A percentile compares a stretch with the other conserved stretches of the same genome.
These are phyloP conservation scores for Uloborus diversus DNA, from an alignment of 1,140 invertebrate genomes.

Conservation along the genomic window DNA sequence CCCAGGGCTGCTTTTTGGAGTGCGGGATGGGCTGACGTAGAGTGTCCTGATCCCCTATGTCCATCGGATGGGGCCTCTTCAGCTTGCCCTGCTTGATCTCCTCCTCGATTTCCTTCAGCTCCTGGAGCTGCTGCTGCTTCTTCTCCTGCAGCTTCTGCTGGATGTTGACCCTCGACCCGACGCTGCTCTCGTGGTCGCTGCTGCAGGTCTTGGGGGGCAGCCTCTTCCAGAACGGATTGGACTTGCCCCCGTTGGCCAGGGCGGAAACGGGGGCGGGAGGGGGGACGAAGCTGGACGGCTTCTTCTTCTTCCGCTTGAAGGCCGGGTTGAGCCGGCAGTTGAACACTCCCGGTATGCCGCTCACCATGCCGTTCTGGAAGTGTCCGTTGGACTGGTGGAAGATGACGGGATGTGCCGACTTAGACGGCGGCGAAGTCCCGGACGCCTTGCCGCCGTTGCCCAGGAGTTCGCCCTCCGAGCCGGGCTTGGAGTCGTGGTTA, in stretches of 20 bases:
- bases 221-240: constrained; percentile 81
- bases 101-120: constrained; percentile 80
- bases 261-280: constrained; percentile 70
- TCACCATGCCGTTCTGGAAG: constrained; percentile 53
- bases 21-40: constrained; percentile 65
- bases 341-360: constrained; percentile 81
- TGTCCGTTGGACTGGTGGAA: constrained; percentile 57
- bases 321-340: constrained; percentile 87
- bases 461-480: not conserved
- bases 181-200: constrained; percentile 78
- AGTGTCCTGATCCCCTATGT: constrained; percentile 64
- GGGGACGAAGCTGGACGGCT: constrained; percentile 85
- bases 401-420: constrained; percentile 51
- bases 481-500: constrained; percentile 17
- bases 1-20: constrained; percentile 70
- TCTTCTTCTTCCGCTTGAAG: constrained; percentile 85
- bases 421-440: constrained; percentile 21
- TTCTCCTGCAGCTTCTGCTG: constrained; percentile 88
- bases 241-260: constrained; percentile 59
- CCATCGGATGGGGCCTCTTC: constrained; percentile 68
- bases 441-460: not conserved
- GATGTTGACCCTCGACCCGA: constrained; percentile 82
- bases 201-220: constrained; percentile 72
- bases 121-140: constrained; percentile 85
- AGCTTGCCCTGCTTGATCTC: constrained; percentile 84